phyloP scores from a whole-genome alignment of 2,888 invertebrate genomes.

The Phragmatobia fuliginosa region DNA sequence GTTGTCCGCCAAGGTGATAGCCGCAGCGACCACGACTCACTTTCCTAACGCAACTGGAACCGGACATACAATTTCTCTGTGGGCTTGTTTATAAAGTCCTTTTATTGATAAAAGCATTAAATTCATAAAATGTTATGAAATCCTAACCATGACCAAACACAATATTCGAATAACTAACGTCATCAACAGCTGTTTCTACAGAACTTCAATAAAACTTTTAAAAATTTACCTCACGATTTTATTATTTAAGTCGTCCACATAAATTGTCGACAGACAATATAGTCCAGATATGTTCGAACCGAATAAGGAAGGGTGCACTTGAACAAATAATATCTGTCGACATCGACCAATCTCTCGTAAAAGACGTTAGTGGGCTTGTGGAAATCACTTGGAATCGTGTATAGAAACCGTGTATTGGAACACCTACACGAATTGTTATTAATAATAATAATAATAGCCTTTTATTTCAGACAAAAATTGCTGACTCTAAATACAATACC shows the following conservation, averaged over 20 bases:
- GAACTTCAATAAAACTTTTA: constrained; percentile 47
- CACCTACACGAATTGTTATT: constrained; percentile 63
- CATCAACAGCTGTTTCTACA: constrained; percentile 45
- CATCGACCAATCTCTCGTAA: constrained; percentile 63
- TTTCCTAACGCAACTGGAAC: constrained; percentile 77
- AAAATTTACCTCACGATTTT: constrained; percentile 46
- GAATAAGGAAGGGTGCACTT: constrained; percentile 78
- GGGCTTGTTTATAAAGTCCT: constrained; percentile 60
- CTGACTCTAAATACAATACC: too few relatives aligned
- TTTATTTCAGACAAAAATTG: too few relatives aligned
- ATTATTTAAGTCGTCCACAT: constrained; percentile 45
- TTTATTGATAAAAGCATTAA: not conserved
- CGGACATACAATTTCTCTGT: constrained; percentile 69
- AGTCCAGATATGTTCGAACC: constrained; percentile 50
- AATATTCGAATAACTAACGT: not conserved
- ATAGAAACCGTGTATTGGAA: constrained; percentile 54
- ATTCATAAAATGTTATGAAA: not conserved
- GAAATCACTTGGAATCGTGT: constrained; percentile 57
- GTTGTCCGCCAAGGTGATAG: constrained; percentile 60
- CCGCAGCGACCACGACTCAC: constrained; percentile 71
- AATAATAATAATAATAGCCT: too few relatives aligned
- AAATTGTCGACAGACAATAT: constrained; percentile 54
- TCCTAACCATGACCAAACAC: not conserved
- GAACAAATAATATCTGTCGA: constrained; percentile 73
- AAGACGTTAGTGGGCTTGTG: constrained; percentile 59